Base-by-base conservation (phyloP, 2,797 vertebrate species). In the Psittacula echo region DNA sequence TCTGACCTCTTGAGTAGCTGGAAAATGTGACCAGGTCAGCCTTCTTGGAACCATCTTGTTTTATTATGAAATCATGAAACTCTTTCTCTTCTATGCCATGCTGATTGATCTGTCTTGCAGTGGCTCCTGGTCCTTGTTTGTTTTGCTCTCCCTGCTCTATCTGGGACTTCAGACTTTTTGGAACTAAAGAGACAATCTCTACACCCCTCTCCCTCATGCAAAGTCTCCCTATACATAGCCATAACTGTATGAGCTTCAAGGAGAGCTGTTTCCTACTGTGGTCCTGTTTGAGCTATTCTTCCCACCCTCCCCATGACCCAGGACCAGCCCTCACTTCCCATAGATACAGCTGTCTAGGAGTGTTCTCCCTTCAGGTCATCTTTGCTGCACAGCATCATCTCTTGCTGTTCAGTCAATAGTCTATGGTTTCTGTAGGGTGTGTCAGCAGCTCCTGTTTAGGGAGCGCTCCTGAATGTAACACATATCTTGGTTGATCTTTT, bases 141-240 rank as follows among this genome's bases (percentile, higher is more conserved):
- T 56, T 73, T 86, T 79, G 56, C 19, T 65, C 22, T 76, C 34
- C 77, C 23, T 29, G 34, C 13, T n/a, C 22, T 23, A 0, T n/a
- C 29, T 83, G 41, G 27, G 26, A n/a, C 42, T 85, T 72, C 5
- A 44, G 51, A 39, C 17, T 44, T 48, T 67, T 64, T 81, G 44
- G 23, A n/a, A 72, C 42, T 44, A 60, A 30, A 66, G 29, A 51
- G 18, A 34, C 7, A 4, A 24, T 58, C 51, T 66, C 51, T 47
- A 41, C 21, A 42, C 5, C 10, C 9, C 39, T 67, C 8, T 82
- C 3, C n/a, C n/a, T 0, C 1, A 13, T 56, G 37, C 1, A 2
- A 56, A 74, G 37, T n/a, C 23, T 47, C 30, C 24, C 24, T 71
- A 3, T 62, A 20, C 22, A 13, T n/a, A 75, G 39, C 32, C 3